Evolutionary conservation across 2,888 invertebrate genomes (phyloP), one percentile per base, ranked within the genome.

Genomic region (Melanostoma mellinum): DNA sequence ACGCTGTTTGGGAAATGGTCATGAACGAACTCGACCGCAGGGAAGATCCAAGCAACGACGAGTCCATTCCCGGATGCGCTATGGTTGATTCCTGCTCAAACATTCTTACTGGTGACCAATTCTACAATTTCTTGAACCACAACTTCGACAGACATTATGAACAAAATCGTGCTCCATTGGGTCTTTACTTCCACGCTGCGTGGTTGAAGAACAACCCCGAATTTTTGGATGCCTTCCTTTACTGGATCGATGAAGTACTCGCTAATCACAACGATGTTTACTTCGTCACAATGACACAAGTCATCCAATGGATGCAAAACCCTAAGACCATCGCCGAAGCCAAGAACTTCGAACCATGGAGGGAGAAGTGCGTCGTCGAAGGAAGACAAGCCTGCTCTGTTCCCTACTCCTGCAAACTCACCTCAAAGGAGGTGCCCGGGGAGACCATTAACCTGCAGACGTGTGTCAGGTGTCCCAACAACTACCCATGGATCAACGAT

Each of bases 31-130:
- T 97, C 86, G 97, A 97, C 92, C 94, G 97, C 86, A 94, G 97
- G 87, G 97, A 98, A 91, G 97, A 97, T 89, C 97, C 97, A 0
- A 94, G 92, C 88, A 97, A 96, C 89, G 97, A 97, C 89, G 97
- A 97, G 90, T 96, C 96, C 88, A 92, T 97, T 55, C 96, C 97
- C 3, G 97, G 97, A 35, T 97, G 97, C 89, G 97, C 97, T 77
- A 97, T 97, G 97, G 97, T 97, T 4, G 97, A 98, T 92, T 97
- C 97, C 10, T 98, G 98, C 92, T 97, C 97, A 77, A 98, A 97
- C 92, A 97, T 97, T 88, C 93, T 97, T 67, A 95, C 95, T 52
- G 97, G 97, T 65, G 97, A 98, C 89, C 97, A 97, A 90, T 98
- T 98, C 92, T 97, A 97, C 92, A 97, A 97, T 91, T 97, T 98